Evolutionary conservation across 2,797 vertebrate genomes (phyloP).

Genomic region (Heliangelus exortis): DNA sequence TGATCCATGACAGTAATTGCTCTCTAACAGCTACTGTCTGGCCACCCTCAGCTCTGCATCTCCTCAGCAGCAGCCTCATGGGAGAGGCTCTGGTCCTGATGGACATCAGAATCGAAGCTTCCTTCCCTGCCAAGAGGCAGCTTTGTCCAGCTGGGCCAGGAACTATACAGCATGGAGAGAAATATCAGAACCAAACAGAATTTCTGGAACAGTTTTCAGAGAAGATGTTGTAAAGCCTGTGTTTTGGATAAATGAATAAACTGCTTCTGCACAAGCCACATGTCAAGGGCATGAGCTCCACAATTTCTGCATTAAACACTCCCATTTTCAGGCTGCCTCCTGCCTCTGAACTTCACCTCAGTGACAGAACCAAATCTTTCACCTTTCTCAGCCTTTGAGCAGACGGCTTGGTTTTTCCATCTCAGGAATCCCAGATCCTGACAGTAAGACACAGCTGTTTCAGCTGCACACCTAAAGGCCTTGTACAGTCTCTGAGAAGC

Average conservation of each 20-base stretch:
- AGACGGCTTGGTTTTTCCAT: not conserved
- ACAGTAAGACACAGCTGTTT: not conserved
- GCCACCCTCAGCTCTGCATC: not conserved
- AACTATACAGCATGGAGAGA: not conserved
- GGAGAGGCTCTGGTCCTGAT: not conserved
- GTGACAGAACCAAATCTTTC: not conserved
- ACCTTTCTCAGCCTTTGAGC: not conserved
- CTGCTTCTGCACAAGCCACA: accelerated
- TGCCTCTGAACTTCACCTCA: not conserved
- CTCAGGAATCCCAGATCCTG: not conserved
- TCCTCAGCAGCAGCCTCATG: not conserved
- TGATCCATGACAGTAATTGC: conserved; percentile 36
- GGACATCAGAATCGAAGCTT: not conserved
- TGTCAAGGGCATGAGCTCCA: not conserved
- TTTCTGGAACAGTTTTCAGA: not conserved
- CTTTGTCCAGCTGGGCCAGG: not conserved
- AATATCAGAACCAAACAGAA: not conserved
- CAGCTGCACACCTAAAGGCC: not conserved
- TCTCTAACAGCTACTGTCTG: conserved; percentile 20
- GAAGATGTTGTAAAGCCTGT: not conserved
- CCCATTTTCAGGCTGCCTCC: not conserved
- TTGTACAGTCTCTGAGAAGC: not conserved
- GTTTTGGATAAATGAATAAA: not conserved
- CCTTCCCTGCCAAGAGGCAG: not conserved
- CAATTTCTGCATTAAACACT: not conserved